Conservation (phyloP, 2,888 invertebrate genomes). For the Trachelus iudaicus region DNA sequence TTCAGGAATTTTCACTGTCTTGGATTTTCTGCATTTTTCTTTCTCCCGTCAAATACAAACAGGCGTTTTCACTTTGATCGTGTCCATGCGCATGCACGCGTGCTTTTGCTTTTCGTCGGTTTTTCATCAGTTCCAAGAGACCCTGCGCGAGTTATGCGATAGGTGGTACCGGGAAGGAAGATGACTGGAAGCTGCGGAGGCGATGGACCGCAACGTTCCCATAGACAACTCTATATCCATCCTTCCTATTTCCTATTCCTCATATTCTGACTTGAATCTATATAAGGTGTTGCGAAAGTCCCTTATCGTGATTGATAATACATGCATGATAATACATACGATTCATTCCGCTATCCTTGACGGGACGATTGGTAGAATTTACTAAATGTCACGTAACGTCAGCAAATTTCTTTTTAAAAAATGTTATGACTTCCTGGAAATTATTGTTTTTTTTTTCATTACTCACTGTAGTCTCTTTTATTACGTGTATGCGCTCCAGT, state of each 20-base stretch:
- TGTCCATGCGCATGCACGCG: accelerated
- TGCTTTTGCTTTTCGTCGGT: no score
- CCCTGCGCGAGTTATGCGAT: neutral
- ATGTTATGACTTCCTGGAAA: neutral
- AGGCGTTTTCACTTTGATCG: no score
- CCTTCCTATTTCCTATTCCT: constrained; percentile 19
- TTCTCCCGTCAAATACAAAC: no score
- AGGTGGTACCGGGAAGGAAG: neutral
- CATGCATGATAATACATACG: no score
- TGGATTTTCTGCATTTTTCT: no score
- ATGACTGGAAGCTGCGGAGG: constrained; percentile 11
- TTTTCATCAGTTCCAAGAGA: no score
- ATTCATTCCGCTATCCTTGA: no score
- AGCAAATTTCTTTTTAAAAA: neutral
- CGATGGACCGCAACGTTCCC: constrained; percentile 44
- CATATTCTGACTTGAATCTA: neutral
- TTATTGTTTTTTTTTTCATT: neutral
- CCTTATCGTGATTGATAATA: neutral
- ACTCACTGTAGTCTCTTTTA: neutral
- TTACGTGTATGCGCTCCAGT: neutral
- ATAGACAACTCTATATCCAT: constrained; percentile 32
- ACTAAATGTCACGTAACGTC: neutral
- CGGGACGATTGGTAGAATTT: neutral
- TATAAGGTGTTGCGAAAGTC: neutral
- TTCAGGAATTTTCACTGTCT: no score